Percentiles rank a stretch among this genome's conserved stretches.
These are phyloP conservation scores for Ptilodon capucinus DNA, from an alignment of 2,888 invertebrate genomes.

Conservation along the genomic window DNA sequence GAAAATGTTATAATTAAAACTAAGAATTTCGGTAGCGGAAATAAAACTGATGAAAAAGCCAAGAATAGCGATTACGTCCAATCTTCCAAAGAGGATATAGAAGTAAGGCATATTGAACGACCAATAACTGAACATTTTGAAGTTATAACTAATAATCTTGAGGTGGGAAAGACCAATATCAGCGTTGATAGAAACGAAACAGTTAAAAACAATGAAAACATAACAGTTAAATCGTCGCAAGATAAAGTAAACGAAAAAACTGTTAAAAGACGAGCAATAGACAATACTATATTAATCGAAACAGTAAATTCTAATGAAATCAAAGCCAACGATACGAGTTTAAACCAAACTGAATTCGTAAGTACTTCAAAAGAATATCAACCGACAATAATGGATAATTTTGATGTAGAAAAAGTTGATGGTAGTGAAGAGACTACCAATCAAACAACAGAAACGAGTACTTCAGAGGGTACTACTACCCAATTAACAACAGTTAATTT, in stretches of 20 bases:
- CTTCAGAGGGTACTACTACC: neutral
- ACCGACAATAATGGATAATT: neutral
- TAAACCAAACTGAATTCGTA: neutral
- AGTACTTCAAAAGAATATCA: neutral
- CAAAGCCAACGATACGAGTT: neutral
- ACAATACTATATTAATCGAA: neutral
- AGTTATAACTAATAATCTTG: slow-evolving; percentile 5
- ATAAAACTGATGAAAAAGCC: neutral
- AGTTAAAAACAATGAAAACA: too few relatives aligned
- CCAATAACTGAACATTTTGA: neutral
- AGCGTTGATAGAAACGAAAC: neutral
- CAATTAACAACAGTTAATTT: too few relatives aligned
- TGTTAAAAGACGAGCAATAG: neutral
- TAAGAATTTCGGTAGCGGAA: slow-evolving; percentile 2
- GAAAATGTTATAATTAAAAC: neutral
- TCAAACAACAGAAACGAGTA: neutral
- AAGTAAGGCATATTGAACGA: slow-evolving; percentile 10
- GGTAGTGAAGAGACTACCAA: neutral
- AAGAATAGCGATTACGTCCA: slow-evolving; percentile 3
- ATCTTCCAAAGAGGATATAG: slow-evolving; percentile 18
- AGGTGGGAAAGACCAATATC: too few relatives aligned
- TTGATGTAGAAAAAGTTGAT: neutral
- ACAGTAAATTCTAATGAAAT: neutral
- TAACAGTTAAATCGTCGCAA: neutral
- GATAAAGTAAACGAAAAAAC: neutral